Percentiles rank a stretch among this genome's conserved stretches.
Evolutionary conservation across 2,113 vertebrate species (phyloP).

Genomic region (Anser cygnoides): DNA sequence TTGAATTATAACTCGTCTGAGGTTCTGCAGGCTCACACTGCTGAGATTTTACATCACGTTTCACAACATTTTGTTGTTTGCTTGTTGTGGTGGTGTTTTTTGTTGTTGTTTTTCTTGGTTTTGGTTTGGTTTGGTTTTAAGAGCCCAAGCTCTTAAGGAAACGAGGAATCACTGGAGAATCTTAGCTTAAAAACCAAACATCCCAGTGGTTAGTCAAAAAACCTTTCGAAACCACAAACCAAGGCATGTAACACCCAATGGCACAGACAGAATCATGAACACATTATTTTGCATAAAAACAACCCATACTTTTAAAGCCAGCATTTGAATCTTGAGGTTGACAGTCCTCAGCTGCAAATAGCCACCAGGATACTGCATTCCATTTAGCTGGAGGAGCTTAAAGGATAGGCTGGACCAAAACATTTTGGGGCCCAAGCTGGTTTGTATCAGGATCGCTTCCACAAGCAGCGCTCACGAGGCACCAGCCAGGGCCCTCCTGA

Average conservation of each 20-base stretch:
- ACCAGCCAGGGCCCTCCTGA: accelerated
- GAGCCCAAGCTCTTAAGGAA: not conserved
- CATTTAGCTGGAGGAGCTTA: not conserved
- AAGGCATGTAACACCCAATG: not conserved
- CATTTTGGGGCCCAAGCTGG: accelerated
- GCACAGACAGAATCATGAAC: not conserved
- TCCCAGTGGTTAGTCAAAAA: not conserved
- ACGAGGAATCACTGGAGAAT: not conserved
- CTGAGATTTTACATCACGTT: not conserved
- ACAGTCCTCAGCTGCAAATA: not conserved
- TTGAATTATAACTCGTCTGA: not conserved
- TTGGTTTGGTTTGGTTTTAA: not conserved
- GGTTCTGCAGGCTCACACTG: not conserved
- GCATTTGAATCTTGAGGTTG: not conserved
- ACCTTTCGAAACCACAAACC: not conserved
- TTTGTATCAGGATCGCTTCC: not conserved
- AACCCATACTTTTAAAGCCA: not conserved
- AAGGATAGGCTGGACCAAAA: not conserved
- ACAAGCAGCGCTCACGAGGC: not conserved
- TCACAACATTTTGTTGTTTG: not conserved
- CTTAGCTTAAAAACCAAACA: not conserved
- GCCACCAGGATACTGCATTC: not conserved
- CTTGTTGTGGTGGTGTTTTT: too few relatives aligned
- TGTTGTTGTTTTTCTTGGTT: too few relatives aligned
- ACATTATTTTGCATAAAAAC: not conserved